Percentiles rank a stretch among this genome's conserved stretches.
Conservation (phyloP, 53 echinoderm and acorn worm species). For the Pentamera pediparva region DNA sequence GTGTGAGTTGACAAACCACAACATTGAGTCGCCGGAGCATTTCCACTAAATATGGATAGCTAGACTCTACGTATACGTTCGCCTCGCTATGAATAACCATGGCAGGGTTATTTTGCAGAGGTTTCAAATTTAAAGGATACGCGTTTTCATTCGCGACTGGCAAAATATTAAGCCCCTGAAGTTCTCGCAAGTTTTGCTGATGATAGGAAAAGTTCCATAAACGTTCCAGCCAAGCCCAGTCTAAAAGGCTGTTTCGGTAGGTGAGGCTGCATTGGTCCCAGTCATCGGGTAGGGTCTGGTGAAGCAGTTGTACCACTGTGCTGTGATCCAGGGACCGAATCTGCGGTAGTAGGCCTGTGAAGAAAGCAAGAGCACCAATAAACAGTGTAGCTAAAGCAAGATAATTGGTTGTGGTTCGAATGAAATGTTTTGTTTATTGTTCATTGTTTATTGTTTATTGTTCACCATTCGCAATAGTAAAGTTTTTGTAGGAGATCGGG, state of each 20-base stretch:
- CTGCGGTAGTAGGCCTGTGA: too few species aligned
- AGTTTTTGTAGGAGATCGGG: too few species aligned
- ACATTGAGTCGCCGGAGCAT: background rate
- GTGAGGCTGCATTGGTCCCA: too few species aligned
- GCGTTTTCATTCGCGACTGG: background rate
- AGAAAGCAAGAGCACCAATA: too few species aligned
- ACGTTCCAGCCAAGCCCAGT: background rate
- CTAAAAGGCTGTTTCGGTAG: too few species aligned
- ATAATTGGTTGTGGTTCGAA: too few species aligned
- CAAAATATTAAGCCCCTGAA: background rate
- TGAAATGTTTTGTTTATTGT: too few species aligned
- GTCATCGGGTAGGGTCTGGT: too few species aligned
- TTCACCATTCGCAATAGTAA: too few species aligned
- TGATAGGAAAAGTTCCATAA: slow-evolving; percentile 7
- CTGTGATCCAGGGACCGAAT: background rate
- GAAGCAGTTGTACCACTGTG: background rate
- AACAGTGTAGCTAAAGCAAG: too few species aligned
- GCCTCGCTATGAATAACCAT: background rate
- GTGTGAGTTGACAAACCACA: background rate
- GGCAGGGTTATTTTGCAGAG: background rate
- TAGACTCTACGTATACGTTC: background rate
- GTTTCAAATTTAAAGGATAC: background rate
- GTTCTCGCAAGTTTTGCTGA: background rate
- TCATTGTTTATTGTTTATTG: too few species aligned
- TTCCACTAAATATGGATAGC: background rate